phyloP scores from a whole-genome alignment of 2,797 vertebrate genomes.

The Chrosomus eos region DNA sequence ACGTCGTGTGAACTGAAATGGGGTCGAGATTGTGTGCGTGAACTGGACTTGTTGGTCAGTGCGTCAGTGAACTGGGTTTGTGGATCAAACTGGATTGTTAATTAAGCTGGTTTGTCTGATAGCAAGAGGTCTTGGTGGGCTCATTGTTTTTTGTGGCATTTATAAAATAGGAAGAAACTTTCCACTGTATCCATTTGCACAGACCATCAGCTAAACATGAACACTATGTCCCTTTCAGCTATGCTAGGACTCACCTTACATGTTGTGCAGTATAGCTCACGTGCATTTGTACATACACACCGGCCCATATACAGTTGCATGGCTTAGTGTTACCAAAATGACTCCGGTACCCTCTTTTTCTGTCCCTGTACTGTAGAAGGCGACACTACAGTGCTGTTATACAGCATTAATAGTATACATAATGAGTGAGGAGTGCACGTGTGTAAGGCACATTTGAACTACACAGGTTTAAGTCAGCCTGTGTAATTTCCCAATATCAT shows the following conservation, averaged over 20 bases:
- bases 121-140: slow-evolving; percentile 19
- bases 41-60: slow-evolving; percentile 62
- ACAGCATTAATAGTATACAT: not conserved
- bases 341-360: slow-evolving; percentile 31
- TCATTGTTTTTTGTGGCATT: not conserved
- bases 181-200: not conserved
- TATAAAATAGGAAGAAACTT: not conserved
- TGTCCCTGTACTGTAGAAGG: not conserved
- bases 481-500: too few species aligned
- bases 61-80: slow-evolving; percentile 42
- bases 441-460: not conserved
- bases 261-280: slow-evolving; percentile 37
- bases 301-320: slow-evolving; percentile 51
- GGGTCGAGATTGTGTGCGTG: slow-evolving; percentile 70
- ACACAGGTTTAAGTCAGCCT: not conserved
- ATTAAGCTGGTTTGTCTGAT: slow-evolving; percentile 43
- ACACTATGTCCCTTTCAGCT: not conserved
- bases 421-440: not conserved
- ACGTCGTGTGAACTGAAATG: slow-evolving; percentile 66
- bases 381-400: slow-evolving; percentile 7
- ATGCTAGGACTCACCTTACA: slow-evolving; percentile 46
- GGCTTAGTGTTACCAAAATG: slow-evolving; percentile 28
- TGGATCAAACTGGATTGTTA: slow-evolving; percentile 40
- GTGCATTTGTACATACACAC: slow-evolving; percentile 33
- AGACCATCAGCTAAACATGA: not conserved